phyloP scores from a whole-genome alignment of 2,113 vertebrate genomes.

The Isichthys henryi region DNA sequence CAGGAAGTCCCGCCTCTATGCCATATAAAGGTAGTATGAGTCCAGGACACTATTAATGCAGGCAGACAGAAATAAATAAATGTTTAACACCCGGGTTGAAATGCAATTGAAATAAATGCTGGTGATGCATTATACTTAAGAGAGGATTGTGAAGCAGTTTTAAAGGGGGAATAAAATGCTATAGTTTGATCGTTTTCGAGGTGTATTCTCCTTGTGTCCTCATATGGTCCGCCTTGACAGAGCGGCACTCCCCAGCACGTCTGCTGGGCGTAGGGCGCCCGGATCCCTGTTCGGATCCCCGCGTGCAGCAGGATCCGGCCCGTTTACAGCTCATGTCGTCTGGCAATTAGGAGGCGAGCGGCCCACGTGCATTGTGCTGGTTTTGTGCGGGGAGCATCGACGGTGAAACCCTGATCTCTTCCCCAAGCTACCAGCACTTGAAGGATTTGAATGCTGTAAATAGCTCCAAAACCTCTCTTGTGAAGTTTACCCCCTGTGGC shows the following conservation, averaged over 20 bases:
- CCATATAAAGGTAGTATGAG: not conserved
- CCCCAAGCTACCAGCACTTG: conserved; percentile 62
- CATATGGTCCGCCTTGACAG: not conserved
- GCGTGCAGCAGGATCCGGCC: conserved; percentile 55
- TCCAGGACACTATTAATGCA: not conserved
- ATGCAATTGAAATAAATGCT: not conserved
- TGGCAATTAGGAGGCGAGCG: conserved; percentile 58
- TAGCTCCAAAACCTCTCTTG: conserved; percentile 72
- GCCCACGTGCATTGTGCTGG: conserved; percentile 57
- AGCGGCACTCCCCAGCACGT: not conserved
- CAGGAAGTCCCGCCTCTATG: conserved; percentile 44
- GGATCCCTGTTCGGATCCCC: not conserved
- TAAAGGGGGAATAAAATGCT: not conserved
- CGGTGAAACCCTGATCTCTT: conserved; percentile 65
- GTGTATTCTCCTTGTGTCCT: not conserved
- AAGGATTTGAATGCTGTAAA: conserved; percentile 73
- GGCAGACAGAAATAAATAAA: not conserved
- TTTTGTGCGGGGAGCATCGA: conserved; percentile 60
- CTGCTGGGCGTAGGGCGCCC: not conserved
- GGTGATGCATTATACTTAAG: not conserved
- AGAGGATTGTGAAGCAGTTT: not conserved
- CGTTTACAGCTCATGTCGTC: conserved; percentile 61
- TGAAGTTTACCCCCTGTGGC: conserved; percentile 67
- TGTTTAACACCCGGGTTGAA: not conserved
- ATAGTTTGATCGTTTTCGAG: not conserved